phyloP scores from a whole-genome alignment of 2,888 invertebrate genomes.

The Chorisops tibialis region DNA sequence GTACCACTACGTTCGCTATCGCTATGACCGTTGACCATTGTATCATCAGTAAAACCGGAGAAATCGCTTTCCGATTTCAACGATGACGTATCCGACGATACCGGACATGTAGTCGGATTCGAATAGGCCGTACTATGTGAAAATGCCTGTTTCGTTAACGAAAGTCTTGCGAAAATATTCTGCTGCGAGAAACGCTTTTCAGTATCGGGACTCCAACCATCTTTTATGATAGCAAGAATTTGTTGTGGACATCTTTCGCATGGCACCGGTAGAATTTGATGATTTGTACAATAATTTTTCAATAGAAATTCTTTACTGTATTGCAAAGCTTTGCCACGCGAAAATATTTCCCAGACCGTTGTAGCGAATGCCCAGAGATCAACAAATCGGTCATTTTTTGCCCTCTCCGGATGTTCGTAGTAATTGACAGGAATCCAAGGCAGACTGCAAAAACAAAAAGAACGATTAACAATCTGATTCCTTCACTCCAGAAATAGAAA shows the following conservation, averaged over 20 bases:
- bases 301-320: conserved; percentile 39
- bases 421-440: conserved; percentile 90
- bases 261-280: conserved; percentile 64
- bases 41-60: conserved; percentile 26
- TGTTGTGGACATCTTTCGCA: conserved; percentile 68
- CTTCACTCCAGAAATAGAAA: too few relatives aligned
- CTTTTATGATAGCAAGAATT: conserved; percentile 71
- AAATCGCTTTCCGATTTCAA: conserved; percentile 14
- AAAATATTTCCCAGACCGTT: conserved; percentile 89
- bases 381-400: conserved; percentile 65
- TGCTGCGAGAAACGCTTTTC: conserved; percentile 73
- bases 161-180: conserved; percentile 63
- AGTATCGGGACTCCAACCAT: conserved; percentile 77
- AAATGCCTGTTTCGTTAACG: conserved; percentile 37
- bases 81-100: not conserved
- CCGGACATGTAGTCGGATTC: not conserved
- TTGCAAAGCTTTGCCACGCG: conserved; percentile 62
- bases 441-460: conserved; percentile 56
- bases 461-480: too few relatives aligned
- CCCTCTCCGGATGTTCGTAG: conserved; percentile 64
- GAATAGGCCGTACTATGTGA: conserved; percentile 3
- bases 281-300: conserved; percentile 39
- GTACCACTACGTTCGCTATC: conserved; percentile 26
- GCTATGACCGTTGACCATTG: conserved; percentile 28
- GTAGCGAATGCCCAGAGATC: conserved; percentile 93